Evolutionary conservation across 2,113 vertebrate genomes (phyloP).

Genomic region (Apteryx owenii): DNA sequence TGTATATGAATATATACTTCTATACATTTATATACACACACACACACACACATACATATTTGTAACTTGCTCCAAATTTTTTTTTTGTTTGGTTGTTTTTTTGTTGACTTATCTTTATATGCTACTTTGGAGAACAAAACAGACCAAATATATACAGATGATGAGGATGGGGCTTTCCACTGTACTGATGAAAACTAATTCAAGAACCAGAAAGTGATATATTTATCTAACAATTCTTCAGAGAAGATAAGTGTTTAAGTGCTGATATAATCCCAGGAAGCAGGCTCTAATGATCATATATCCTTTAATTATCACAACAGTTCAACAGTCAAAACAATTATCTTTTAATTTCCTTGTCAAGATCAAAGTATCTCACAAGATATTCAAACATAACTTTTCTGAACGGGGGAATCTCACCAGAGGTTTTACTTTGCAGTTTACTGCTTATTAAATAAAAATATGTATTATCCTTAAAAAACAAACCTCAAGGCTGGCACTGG

Average conservation of each 20-base stretch:
- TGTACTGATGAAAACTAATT: background rate
- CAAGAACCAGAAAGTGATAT: background rate
- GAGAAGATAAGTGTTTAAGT: background rate
- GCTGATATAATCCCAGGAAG: background rate
- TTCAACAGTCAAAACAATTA: constrained; percentile 9
- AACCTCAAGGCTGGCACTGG: background rate
- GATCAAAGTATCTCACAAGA: background rate
- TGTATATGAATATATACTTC: background rate
- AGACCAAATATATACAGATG: background rate
- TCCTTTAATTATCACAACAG: background rate
- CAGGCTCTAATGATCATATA: background rate
- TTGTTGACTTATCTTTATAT: background rate
- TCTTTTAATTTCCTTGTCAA: background rate
- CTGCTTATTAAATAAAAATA: background rate
- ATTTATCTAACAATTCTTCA: background rate
- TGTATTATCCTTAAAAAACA: background rate
- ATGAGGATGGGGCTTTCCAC: background rate
- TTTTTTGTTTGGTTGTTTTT: background rate
- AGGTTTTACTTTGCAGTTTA: background rate
- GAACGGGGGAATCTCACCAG: background rate
- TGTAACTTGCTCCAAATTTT: background rate
- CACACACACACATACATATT: background rate
- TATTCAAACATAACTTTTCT: background rate
- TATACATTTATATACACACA: background rate
- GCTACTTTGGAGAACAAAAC: background rate